These are phyloP conservation scores for Lycaena phlaeas DNA, from an alignment of 2,888 invertebrate species.

Conservation along the genomic window DNA sequence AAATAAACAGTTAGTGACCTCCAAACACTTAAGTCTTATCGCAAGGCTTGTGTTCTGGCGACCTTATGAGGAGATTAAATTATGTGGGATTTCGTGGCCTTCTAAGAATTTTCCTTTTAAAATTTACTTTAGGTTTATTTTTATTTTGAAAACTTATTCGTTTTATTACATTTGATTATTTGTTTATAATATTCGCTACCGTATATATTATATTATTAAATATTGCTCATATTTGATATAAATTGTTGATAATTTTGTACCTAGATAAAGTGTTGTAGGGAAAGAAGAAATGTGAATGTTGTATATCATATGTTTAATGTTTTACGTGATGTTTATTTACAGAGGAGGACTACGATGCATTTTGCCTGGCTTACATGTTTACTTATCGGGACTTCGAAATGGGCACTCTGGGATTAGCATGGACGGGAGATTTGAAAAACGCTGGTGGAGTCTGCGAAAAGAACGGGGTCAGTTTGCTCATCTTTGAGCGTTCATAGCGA, in stretches of 20 bases:
- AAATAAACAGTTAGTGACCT: too few species aligned
- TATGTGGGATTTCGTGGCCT: not conserved
- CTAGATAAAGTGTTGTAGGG: too few species aligned
- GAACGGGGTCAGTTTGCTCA: conserved; percentile 83
- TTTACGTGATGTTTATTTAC: conserved; percentile 52
- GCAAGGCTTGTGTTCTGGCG: not conserved
- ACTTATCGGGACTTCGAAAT: conserved; percentile 97
- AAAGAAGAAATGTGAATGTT: too few species aligned
- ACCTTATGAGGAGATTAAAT: not conserved
- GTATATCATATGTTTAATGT: too few species aligned
- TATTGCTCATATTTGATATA: too few species aligned
- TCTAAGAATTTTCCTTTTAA: not conserved
- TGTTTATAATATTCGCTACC: too few species aligned
- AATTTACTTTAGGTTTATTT: too few species aligned
- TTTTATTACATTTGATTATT: too few species aligned
- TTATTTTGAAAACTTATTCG: too few species aligned
- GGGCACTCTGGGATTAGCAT: conserved; percentile 96
- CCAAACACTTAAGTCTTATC: not conserved
- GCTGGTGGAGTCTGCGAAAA: conserved; percentile 99
- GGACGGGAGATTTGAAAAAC: conserved; percentile 97
- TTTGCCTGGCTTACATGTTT: conserved; percentile 99
- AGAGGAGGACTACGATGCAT: conserved; percentile 98
- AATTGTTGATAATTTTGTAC: too few species aligned
- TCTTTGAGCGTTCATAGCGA: too few species aligned
- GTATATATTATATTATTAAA: too few species aligned